phyloP scores from a whole-genome alignment of 2,888 invertebrate species.

The Eumacrocentrus americanus region DNA sequence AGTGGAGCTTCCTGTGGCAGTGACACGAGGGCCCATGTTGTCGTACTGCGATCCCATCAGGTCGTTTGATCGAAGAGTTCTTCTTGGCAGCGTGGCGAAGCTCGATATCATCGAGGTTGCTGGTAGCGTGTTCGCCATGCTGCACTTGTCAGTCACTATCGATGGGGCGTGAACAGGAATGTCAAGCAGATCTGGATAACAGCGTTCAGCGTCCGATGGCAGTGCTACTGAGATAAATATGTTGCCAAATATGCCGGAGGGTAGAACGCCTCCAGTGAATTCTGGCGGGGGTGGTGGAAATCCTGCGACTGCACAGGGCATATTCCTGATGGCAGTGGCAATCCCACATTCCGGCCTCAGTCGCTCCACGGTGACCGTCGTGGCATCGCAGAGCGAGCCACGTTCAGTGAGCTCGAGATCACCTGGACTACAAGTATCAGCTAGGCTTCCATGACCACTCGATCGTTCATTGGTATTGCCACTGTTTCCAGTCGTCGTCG shows the following conservation, averaged over 20 bases:
- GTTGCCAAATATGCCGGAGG: conserved; percentile 72
- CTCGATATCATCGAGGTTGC: conserved; percentile 52
- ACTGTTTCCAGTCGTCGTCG: conserved; percentile 67
- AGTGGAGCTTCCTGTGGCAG: conserved; percentile 86
- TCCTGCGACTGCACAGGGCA: conserved; percentile 63
- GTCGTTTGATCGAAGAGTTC: conserved; percentile 61
- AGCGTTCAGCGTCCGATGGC: conserved; percentile 74
- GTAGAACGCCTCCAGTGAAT: conserved; percentile 60
- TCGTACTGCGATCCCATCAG: conserved; percentile 75
- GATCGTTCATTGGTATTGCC: conserved; percentile 55
- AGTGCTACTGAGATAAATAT: conserved; percentile 85
- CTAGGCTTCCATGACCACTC: conserved; percentile 47
- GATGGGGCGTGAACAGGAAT: conserved; percentile 63
- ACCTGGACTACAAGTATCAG: conserved; percentile 52
- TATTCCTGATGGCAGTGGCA: conserved; percentile 52
- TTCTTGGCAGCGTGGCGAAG: conserved; percentile 61
- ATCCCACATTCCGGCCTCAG: conserved; percentile 42
- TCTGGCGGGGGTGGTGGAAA: conserved; percentile 61
- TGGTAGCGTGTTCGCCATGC: conserved; percentile 57
- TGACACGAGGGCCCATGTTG: conserved; percentile 88
- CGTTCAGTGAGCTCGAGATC: conserved; percentile 54
- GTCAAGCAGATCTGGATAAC: conserved; percentile 82
- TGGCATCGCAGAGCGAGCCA: conserved; percentile 55
- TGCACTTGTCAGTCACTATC: conserved; percentile 31
- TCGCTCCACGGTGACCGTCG: conserved; percentile 62